Percentiles rank a stretch among this genome's conserved stretches.
Evolutionary conservation across 2,888 invertebrate species (phyloP).

Genomic region (Hirtodrosophila trivittata): DNA sequence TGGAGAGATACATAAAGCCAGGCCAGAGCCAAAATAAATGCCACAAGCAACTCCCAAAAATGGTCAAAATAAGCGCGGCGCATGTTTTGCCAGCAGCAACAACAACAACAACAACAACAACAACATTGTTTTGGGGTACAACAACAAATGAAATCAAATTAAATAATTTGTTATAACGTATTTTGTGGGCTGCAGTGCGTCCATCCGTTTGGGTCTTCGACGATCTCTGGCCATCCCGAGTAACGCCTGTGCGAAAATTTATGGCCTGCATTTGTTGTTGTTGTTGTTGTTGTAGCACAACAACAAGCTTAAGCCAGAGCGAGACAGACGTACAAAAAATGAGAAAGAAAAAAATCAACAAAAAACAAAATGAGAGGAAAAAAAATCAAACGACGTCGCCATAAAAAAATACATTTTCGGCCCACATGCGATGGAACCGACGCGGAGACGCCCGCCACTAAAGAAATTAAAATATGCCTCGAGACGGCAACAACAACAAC

Average conservation of each 20-base stretch:
- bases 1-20: conserved; percentile 33
- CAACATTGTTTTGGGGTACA: conserved; percentile 30
- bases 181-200: conserved; percentile 28
- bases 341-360: conserved; percentile 2
- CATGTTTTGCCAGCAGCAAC: conserved; percentile 37
- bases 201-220: conserved; percentile 1
- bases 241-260: conserved; percentile 59
- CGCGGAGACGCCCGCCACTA: conserved; percentile 68
- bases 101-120: conserved; percentile 24
- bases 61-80: conserved; percentile 59
- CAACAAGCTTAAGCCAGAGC: conserved; percentile 22
- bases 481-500: conserved; percentile 53
- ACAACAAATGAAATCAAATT: conserved; percentile 58
- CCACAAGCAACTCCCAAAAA: conserved; percentile 61
- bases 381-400: conserved; percentile 69
- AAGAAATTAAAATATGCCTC: conserved; percentile 75
- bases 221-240: conserved; percentile 46
- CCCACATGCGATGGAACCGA: conserved; percentile 66
- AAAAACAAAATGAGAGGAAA: conserved; percentile 32
- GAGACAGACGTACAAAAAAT: conserved; percentile 12
- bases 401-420: conserved; percentile 77
- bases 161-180: conserved; percentile 48
- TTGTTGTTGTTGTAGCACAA: conserved; percentile 41
- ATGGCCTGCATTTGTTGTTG: conserved; percentile 54
- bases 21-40: conserved; percentile 33